Evolutionary conservation across 2,888 invertebrate species (phyloP).

Genomic region (Euspilapteryx auroguttella): DNA sequence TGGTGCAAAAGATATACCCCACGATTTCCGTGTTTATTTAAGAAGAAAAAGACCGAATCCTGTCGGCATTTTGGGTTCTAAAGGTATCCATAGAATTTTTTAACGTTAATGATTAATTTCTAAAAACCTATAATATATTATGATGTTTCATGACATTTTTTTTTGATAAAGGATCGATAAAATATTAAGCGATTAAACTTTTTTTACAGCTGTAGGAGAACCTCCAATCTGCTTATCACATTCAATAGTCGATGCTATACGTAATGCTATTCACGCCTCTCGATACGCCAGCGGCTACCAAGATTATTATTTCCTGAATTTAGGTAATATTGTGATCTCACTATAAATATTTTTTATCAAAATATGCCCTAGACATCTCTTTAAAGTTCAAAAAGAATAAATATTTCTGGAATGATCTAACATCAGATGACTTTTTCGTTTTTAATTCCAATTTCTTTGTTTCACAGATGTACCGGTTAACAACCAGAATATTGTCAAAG

Average conservation of each 20-base stretch:
- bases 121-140: not conserved
- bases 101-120: not conserved
- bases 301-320: no score
- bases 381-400: no score
- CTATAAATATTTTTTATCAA: no score
- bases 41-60: constrained; percentile 51
- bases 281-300: no score
- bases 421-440: no score
- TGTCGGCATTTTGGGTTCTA: constrained; percentile 55
- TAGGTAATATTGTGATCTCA: no score
- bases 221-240: constrained; percentile 17
- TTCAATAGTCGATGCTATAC: constrained; percentile 17
- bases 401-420: no score
- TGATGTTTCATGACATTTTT: not conserved
- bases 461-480: constrained; percentile 22
- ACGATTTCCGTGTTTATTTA: constrained; percentile 56
- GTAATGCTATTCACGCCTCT: constrained; percentile 12
- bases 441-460: no score
- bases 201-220: constrained; percentile 16
- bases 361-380: no score
- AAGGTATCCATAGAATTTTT: constrained; percentile 26
- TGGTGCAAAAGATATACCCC: constrained; percentile 61
- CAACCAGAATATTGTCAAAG: constrained; percentile 17
- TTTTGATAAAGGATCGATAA: no score
- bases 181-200: not conserved